Evolutionary conservation across 2,797 vertebrate genomes (phyloP), one percentile per base, ranked within the genome.

Genomic region (Sphenopsis melanotis): DNA sequence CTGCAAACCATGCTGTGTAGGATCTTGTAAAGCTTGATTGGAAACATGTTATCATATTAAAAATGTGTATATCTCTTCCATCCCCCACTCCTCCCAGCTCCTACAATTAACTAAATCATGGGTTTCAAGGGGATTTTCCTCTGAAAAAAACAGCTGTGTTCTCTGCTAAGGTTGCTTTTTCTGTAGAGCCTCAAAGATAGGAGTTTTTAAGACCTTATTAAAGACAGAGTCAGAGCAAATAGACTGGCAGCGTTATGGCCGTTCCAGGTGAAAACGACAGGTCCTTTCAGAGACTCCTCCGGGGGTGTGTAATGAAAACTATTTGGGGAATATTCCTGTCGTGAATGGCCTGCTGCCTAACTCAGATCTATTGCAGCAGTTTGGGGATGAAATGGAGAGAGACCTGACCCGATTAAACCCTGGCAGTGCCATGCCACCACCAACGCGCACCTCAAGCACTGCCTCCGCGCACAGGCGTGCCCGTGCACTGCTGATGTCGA

Each of bases 341-440:
- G 15, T 41, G 91, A 89, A 87, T 78, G 77, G 71, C 77, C 74
- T 89, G 92, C 88, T 93, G 81, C 80, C 90, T 89, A 50, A n/a
- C 85, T 95, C 90, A 87, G 89, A 91, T 94, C 93, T 92, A 60
- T 87, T 60, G 42, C 39, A 47, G 80, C 32, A 89, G 87, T 82
- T 94, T 71, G 71, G 84, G 87, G 90, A 96, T 95, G 90, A 96
- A 96, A 95, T 49, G 75, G 90, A 83, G 46, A 53, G 64, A 57
- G 60, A 93, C 92, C 95, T 95, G 96, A 96, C 96, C 97, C 21
- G 41, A 95, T 97, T 97, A 97, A 95, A 83, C 72, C 65, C 83
- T 77, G 65, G 42, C 69, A 75, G 59, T 2, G 1, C 47, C 72
- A 71, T 0, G 18, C 50, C 60, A 65, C 36, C 84, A 64, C 41